Percentiles rank a stretch among this genome's conserved stretches.
Evolutionary conservation across 1,140 invertebrate species (phyloP).

Genomic region (Bombus pyrosoma): DNA sequence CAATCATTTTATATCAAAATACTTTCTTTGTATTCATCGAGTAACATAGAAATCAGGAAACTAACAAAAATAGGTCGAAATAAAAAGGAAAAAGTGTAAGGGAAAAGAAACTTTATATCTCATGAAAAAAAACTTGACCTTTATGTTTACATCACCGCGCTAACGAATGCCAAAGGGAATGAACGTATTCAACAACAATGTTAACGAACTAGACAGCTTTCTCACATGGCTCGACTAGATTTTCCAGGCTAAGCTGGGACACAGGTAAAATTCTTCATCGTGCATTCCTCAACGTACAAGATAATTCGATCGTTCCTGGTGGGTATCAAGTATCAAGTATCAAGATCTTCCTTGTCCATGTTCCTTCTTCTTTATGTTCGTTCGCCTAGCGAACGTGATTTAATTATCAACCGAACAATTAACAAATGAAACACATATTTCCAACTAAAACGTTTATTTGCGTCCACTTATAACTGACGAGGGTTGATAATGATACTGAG

Average conservation of each 20-base stretch:
- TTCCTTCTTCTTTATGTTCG: not conserved
- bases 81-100: too few species aligned
- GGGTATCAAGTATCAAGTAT: conserved; percentile 38
- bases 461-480: conserved; percentile 4
- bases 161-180: not conserved
- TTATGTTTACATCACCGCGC: not conserved
- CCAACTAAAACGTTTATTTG: conserved; percentile 21
- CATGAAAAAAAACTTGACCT: not conserved
- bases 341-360: not conserved
- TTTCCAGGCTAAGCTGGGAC: not conserved
- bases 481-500: conserved; percentile 7
- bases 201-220: conserved; percentile 5
- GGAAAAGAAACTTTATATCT: not conserved
- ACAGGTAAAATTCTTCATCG: conserved; percentile 8
- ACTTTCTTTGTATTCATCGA: too few species aligned
- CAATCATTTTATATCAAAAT: too few species aligned
- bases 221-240: conserved; percentile 2
- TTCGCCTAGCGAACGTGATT: not conserved
- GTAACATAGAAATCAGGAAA: too few species aligned
- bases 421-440: conserved; percentile 22
- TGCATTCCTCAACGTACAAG: conserved; percentile 3
- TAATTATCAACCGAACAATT: conserved; percentile 9
- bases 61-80: too few species aligned
- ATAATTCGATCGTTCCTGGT: conserved; percentile 19
- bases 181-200: not conserved